Percentiles rank a stretch among this genome's conserved stretches.
phyloP scores from a whole-genome alignment of 2,113 vertebrate genomes.

The Chionomys nivalis region DNA sequence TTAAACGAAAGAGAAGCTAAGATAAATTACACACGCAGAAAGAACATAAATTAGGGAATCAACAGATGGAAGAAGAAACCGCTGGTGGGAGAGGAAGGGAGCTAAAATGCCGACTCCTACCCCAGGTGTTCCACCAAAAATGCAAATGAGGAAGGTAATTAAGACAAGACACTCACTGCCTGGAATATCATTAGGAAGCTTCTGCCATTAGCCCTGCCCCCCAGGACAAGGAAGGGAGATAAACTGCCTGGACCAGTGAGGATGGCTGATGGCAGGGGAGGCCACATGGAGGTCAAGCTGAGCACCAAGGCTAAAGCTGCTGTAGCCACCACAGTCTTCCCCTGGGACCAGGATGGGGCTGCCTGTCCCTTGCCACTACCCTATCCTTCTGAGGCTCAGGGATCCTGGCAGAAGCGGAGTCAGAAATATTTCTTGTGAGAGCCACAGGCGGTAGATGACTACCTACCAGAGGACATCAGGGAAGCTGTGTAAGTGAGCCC shows the following conservation, averaged over 20 bases:
- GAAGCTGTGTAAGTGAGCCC: neutral
- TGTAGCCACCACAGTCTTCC: rapidly evolving
- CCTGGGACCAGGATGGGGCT: rapidly evolving
- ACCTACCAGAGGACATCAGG: neutral
- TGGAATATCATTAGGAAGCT: neutral
- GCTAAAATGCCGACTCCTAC: neutral
- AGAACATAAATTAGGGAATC: neutral
- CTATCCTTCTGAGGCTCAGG: neutral
- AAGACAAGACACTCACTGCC: conserved; percentile 14
- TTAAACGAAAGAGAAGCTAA: neutral
- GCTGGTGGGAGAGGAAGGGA: neutral
- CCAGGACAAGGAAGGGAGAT: neutral
- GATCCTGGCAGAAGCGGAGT: neutral
- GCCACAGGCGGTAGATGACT: neutral
- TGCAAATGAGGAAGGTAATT: conserved; percentile 62
- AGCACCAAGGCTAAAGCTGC: rapidly evolving
- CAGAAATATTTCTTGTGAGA: neutral
- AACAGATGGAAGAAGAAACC: conserved; percentile 62
- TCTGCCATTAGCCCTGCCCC: neutral
- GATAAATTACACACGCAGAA: neutral
- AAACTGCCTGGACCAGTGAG: neutral
- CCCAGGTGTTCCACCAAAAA: conserved; percentile 6
- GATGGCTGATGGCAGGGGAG: neutral
- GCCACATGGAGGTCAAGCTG: rapidly evolving
- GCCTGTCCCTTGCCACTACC: neutral